phyloP scores from a whole-genome alignment of 2,797 vertebrate species.

The Sphenodon punctatus region DNA sequence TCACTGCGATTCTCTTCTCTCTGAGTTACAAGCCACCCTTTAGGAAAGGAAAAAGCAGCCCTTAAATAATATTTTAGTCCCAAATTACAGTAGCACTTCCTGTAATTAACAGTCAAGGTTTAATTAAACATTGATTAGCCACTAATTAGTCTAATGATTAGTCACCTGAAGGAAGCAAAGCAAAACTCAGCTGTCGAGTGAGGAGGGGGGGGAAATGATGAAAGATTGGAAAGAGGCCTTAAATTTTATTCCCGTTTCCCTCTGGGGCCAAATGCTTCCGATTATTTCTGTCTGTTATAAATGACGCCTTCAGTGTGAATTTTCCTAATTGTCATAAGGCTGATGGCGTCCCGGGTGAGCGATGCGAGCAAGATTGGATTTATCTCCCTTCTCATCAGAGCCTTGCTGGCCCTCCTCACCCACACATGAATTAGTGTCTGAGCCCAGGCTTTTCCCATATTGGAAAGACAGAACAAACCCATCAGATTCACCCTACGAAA shows the following conservation, averaged over 20 bases:
- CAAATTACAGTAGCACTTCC: constrained; percentile 75
- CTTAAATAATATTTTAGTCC: constrained; percentile 53
- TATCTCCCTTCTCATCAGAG: constrained; percentile 77
- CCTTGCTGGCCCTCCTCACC: constrained; percentile 71
- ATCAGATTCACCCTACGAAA: too few species aligned
- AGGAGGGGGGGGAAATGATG: constrained; percentile 64
- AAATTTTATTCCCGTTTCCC: constrained; percentile 75
- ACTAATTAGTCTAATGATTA: constrained; percentile 89
- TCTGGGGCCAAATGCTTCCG: constrained; percentile 71
- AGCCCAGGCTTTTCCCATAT: too few species aligned
- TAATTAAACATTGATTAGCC: constrained; percentile 93
- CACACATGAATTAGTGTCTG: constrained; percentile 62
- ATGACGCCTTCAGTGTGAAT: constrained; percentile 77
- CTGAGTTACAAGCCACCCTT: not conserved
- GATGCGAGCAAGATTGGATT: constrained; percentile 73
- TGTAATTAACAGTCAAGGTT: constrained; percentile 87
- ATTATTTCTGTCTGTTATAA: constrained; percentile 78
- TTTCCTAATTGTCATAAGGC: constrained; percentile 80
- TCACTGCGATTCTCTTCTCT: not conserved
- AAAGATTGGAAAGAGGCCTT: constrained; percentile 74
- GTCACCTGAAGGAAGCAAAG: constrained; percentile 82
- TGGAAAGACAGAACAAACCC: too few species aligned
- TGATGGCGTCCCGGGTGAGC: constrained; percentile 77
- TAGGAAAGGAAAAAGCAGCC: not conserved
- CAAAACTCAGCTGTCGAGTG: constrained; percentile 78